Evolutionary conservation across 2,113 vertebrate genomes (phyloP), one percentile per base, ranked within the genome.

Genomic region (Macrotis lagotis): DNA sequence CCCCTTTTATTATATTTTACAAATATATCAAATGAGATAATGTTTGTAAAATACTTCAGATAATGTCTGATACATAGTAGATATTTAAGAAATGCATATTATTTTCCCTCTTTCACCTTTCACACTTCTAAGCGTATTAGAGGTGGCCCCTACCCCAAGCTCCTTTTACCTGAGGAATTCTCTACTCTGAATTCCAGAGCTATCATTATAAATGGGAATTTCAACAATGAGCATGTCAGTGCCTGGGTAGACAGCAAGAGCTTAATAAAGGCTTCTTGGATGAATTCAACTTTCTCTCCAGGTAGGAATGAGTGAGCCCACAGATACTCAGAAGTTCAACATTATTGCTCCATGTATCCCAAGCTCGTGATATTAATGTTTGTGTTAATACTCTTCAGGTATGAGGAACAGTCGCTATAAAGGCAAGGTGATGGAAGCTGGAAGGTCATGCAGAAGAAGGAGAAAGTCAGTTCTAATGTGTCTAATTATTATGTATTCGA

Each of bases 321-420:
- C 1, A 74, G 37, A 22, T 16, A n/a, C 1, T n/a, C 1, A 0
- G 5, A 5, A 74, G 1, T 7, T n/a, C 37, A 74, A 14, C 6
- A 22, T 74, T 22, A 74, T 19, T 14, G 37, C 16, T 19, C 66
- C 31, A 37, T 0, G 14, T 19, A 7, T 74, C 22, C 66, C 37
- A 74, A 19, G 28, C 16, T 74, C 37, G 22, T 7, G 14, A 66
- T 66, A 12, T n/a, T 37, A 37, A 74, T 74, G 37, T 59, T 59
- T 16, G 14, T 74, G 31, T n/a, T 74, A n/a, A n/a, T 74, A 16
- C 19, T 16, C 31, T 74, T 12, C 12, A 37, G 37, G 37, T 14
- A 74, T n/a, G 14, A 37, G 11, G 28, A 37, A n/a, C 14, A 37
- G 14, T 74, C 31, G 37, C 3, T n/a, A n/a, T 37, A n/a, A 74